Base-by-base conservation (phyloP, 2,888 invertebrate species). In the Neoascia interrupta region DNA sequence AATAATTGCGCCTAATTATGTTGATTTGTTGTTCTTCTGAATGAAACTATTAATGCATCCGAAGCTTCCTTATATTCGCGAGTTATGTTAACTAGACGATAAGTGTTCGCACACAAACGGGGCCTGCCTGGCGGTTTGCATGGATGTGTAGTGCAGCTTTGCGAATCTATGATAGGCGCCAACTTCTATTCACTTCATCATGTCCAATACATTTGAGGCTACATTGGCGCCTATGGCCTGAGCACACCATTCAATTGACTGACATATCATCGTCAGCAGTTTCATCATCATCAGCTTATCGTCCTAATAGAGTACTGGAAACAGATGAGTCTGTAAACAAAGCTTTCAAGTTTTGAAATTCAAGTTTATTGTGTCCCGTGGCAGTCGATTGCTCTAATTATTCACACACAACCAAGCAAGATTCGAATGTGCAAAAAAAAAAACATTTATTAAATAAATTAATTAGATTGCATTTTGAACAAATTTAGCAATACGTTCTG, bases 11-110 rank as follows among this genome's bases (percentile, higher is more conserved):
- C 47, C 61, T 79, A 79, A 66, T 79, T 79, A 68, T 61, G 73
- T 54, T 79, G 60, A 47, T 54, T 72, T 66, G 26, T 26, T 26
- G 26, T 26, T 26, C 8, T 26, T 26, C 34, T 45, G 28, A 49
- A 51, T 43, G 49, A 31, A 21, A 36, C 56, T 36, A 39, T 13
- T n/a, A 37, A 36, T 58, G 58, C 76, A 53, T 36, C 66, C 18
- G 73, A 72, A 73, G 79, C 73, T 79, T 73, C 73, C 79, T 79
- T 68, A n/a, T n/a, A 73, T 79, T 79, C 68, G 73, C 72, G 66
- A 73, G 68, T 64, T 79, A 73, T 73, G 66, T 68, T 61, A 68
- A 68, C 73, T 41, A 61, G 61, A 54, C 61, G 79, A 79, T 68
- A 68, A 73, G 60, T 72, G 64, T 43, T 15, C 8, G 11, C 21